A percentile compares a stretch with the other conserved stretches of the same genome.
Conservation (phyloP, 2,888 invertebrate genomes). For the Petrophora chlorosata region DNA sequence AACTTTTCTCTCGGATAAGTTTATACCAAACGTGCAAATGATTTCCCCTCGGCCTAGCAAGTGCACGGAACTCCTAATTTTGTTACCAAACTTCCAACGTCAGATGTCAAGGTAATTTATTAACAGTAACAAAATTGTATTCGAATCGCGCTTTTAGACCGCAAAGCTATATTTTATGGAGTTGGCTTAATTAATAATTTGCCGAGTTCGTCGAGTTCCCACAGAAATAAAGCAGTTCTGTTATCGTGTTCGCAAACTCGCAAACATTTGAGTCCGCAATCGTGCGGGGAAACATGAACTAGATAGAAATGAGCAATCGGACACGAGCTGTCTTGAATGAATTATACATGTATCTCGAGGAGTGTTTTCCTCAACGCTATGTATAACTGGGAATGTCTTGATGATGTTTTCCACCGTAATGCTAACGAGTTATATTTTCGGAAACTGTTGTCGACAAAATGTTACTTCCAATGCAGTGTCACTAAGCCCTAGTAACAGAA, state of each 20-base stretch:
- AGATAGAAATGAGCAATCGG: slow-evolving; percentile 12
- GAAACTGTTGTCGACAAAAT: no score
- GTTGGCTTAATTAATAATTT: slow-evolving; percentile 60
- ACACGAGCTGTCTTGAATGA: background rate
- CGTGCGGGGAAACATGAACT: slow-evolving; percentile 26
- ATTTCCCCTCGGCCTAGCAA: slow-evolving; percentile 23
- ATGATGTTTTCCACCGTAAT: no score
- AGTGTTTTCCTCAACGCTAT: no score
- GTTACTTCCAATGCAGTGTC: no score
- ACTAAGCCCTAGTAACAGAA: no score
- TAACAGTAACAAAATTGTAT: slow-evolving; percentile 38
- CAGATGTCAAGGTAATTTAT: slow-evolving; percentile 55
- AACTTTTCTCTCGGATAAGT: background rate
- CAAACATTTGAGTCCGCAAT: slow-evolving; percentile 52
- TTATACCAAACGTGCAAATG: slow-evolving; percentile 4
- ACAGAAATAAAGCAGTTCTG: slow-evolving; percentile 59
- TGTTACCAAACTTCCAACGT: slow-evolving; percentile 38
- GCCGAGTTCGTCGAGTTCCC: slow-evolving; percentile 41
- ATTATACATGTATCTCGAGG: no score
- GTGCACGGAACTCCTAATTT: slow-evolving; percentile 29
- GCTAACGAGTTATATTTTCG: no score
- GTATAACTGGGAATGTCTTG: no score
- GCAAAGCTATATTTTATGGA: slow-evolving; percentile 44
- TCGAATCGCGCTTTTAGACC: slow-evolving; percentile 25
- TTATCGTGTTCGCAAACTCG: slow-evolving; percentile 60